phyloP scores from a whole-genome alignment of 2,113 vertebrate genomes.

The Hemibagrus wyckioides region DNA sequence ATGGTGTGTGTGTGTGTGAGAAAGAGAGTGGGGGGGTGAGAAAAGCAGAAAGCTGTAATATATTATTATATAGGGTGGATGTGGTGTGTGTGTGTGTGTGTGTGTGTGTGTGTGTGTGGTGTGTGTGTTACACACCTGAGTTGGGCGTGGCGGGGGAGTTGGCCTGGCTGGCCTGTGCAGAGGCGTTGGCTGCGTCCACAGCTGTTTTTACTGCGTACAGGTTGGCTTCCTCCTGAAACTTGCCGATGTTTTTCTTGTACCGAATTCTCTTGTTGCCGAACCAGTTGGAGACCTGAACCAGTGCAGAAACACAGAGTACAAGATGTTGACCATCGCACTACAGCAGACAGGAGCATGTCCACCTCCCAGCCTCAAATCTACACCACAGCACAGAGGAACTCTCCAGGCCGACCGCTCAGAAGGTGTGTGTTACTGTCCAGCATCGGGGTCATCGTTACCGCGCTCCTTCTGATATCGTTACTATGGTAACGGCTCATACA shows the following conservation, averaged over 20 bases:
- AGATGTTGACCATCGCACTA: not conserved
- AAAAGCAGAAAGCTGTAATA: not conserved
- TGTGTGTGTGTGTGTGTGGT: not conserved
- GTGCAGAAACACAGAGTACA: not conserved
- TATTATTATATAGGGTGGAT: not conserved
- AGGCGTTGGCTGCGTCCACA: slow-evolving; percentile 78
- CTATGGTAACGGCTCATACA: not conserved
- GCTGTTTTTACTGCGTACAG: slow-evolving; percentile 85
- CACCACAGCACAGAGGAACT: not conserved
- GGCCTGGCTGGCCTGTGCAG: slow-evolving; percentile 81
- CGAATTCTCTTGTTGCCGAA: slow-evolving; percentile 92
- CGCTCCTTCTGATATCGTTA: too few species aligned
- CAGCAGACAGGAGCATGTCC: not conserved
- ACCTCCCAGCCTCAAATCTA: not conserved
- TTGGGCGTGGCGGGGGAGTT: slow-evolving; percentile 82
- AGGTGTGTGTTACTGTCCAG: not conserved
- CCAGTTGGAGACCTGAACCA: slow-evolving; percentile 88
- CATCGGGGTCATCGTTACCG: too few species aligned
- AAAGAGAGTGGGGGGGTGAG: not conserved
- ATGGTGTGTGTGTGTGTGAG: not conserved
- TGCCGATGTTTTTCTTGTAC: slow-evolving; percentile 91
- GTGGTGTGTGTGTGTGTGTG: not conserved
- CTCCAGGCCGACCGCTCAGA: not conserved
- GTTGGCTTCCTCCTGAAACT: slow-evolving; percentile 89
- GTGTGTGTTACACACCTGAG: slow-evolving; percentile 70